Evolutionary conservation across 2,797 vertebrate species (phyloP), one percentile per base, ranked within the genome.

Genomic region (Enteromius trimaculatus): DNA sequence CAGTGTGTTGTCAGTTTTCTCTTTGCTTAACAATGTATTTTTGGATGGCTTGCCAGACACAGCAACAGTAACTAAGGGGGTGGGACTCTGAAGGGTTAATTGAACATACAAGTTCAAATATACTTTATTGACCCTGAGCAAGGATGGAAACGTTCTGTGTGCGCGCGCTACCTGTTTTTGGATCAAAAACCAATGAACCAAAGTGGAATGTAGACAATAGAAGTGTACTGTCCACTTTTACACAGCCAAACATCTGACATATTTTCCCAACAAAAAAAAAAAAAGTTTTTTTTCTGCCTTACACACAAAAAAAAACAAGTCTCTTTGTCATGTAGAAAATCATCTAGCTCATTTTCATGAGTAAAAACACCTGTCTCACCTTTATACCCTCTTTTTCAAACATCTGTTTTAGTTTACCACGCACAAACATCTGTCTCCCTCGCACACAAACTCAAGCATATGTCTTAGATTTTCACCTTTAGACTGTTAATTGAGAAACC

Each of bases 401-500:
- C 72, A 37, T 75, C 51, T 75, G 72, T 75, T 75, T 75, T 58
- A 58, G 49, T 1, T 23, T 39, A 34, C 3, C 51, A 75, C 19
- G 14, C 39, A 49, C 6, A n/a, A 31, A 51, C 44, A 51, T 34
- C 62, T 37, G 21, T 66, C 29, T 31, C 44, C 3, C 60, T 66
- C 77, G 34, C 19, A n/a, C 42, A 49, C 19, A 37, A 65, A 65
- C 42, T 16, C 42, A 66, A 26, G 49, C 9, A 80, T 29, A 11
- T 74, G 53, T 49, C 26, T 64, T 81, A 51, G 6, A 81, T 72
- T 44, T 60, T 64, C 26, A 64, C n/a, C 34, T 53, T 58, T 44
- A 44, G 53, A 39, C 29, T 17, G 5, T 49, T 47, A 44, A 65
- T 34, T 79, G 29, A 64, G 64, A 6, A 42, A 29, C 17, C 8